Evolutionary conservation across 2,797 vertebrate species (phyloP), one percentile per base, ranked within the genome.

Genomic region (Phylloscopus collybita): DNA sequence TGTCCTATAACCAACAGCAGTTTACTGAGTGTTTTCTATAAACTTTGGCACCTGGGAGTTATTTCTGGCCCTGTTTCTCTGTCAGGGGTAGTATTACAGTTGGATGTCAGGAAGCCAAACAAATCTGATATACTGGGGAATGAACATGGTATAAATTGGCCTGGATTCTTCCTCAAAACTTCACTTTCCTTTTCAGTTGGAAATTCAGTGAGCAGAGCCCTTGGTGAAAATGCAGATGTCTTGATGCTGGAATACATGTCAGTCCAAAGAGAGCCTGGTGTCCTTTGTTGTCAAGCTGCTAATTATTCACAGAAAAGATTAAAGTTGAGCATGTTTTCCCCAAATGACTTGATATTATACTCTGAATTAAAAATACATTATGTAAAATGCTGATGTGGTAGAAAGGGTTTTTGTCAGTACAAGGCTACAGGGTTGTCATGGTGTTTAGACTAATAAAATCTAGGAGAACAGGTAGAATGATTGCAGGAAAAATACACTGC

Each of bases 351-450:
- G 22, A 27, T 91, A 73, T 82, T 89, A 66, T 53, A 42, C 36
- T 89, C 51, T 80, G 78, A 92, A 89, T 96, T 82, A 91, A 96
- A 96, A 96, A 80, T 85, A 53, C 44, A 79, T 91, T 56, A 85
- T 66, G 73, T 85, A 51, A 81, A 91, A 75, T 73, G 86, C 84
- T 93, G 74, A 56, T 94, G 74, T 70, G 19, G 51, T 92, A 42
- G 89, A 59, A 89, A 73, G n/a, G 16, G 53, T 81, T 40, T 86
- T 73, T 80, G 27, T 81, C 30, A 73, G 54, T 70, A 59, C 60
- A 60, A 82, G 64, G 27, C 44, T 91, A 53, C 29, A 30, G 29
- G 44, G 64, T 73, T 76, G 20, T 75, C 25, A 5, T 60, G 29
- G 32, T 87, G 38, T 64, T 87, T 76, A 49, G n/a, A 51, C 71